phyloP scores from a whole-genome alignment of 2,113 vertebrate genomes.

The Zootoca vivipara region DNA sequence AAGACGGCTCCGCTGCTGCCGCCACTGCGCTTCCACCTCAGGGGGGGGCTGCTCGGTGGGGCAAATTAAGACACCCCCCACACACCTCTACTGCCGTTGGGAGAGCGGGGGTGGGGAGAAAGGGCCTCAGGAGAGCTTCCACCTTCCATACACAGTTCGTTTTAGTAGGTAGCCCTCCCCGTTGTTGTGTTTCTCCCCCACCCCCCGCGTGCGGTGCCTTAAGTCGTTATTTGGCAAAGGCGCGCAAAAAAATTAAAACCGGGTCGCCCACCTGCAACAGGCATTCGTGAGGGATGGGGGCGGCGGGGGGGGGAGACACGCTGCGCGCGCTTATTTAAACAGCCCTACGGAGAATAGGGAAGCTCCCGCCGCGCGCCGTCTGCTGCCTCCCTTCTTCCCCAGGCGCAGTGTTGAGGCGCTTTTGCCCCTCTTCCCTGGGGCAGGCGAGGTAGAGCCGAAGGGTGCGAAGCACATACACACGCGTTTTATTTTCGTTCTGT shows the following conservation, averaged over 20 bases:
- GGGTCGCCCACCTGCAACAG: neutral
- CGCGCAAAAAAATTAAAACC: neutral
- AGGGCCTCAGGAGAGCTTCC: neutral
- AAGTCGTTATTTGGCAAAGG: neutral
- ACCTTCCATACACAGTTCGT: too few species aligned
- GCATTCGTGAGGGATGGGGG: neutral
- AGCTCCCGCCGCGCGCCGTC: neutral
- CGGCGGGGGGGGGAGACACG: neutral
- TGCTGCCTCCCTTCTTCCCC: too few species aligned
- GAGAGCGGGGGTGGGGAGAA: too few species aligned
- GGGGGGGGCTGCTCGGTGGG: neutral
- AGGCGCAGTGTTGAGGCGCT: too few species aligned
- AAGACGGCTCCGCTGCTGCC: slow-evolving; percentile 36
- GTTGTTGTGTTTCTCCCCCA: too few species aligned
- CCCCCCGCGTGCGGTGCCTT: neutral
- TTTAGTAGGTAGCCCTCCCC: neutral
- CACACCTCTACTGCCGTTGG: neutral
- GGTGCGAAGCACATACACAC: neutral
- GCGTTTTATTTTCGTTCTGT: neutral
- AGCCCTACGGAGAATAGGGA: slow-evolving; percentile 23
- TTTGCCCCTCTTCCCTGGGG: neutral
- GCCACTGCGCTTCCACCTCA: slow-evolving; percentile 18
- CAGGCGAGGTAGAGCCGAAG: too few species aligned
- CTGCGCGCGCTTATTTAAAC: neutral
- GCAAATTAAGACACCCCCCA: neutral